These are phyloP conservation scores for Rhinichthys klamathensis DNA, from an alignment of 2,113 vertebrate species.

Conservation along the genomic window DNA sequence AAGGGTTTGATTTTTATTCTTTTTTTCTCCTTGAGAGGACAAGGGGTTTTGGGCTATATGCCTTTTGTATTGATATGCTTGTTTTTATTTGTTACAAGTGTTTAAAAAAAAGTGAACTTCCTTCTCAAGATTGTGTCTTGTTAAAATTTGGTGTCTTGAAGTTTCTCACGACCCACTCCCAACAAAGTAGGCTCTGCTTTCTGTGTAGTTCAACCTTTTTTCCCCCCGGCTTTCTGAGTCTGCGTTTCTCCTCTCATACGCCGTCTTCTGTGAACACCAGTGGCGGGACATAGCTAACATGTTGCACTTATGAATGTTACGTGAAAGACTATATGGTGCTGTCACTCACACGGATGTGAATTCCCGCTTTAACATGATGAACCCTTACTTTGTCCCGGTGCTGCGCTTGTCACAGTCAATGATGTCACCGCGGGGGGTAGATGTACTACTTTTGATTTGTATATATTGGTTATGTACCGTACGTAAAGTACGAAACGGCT, in stretches of 20 bases:
- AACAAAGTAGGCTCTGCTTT: slow-evolving; percentile 20
- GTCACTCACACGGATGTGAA: slow-evolving; percentile 67
- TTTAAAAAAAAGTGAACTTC: slow-evolving; percentile 62
- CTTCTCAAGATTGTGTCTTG: slow-evolving; percentile 51
- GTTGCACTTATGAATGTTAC: slow-evolving; percentile 29
- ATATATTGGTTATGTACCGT: slow-evolving; percentile 56
- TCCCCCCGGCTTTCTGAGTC: not conserved
- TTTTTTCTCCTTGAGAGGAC: slow-evolving; percentile 33
- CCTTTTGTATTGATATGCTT: slow-evolving; percentile 55
- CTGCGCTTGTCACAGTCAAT: slow-evolving; percentile 69
- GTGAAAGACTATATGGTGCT: slow-evolving; percentile 68
- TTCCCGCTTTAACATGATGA: slow-evolving; percentile 65
- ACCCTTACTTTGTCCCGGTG: not conserved
- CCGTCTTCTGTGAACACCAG: slow-evolving; percentile 57
- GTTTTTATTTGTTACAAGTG: slow-evolving; percentile 66
- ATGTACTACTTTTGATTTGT: slow-evolving; percentile 51
- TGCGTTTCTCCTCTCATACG: slow-evolving; percentile 14
- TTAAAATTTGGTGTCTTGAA: slow-evolving; percentile 58
- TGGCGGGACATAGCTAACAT: slow-evolving; percentile 13
- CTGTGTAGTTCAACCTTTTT: not conserved
- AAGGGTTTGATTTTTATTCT: slow-evolving; percentile 3
- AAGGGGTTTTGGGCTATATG: slow-evolving; percentile 51
- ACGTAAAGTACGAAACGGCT: slow-evolving; percentile 62
- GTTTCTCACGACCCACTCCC: slow-evolving; percentile 7
- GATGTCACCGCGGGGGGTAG: slow-evolving; percentile 59